phyloP scores from a whole-genome alignment of 1,140 invertebrate species.

The Aphelenchoides avenae region DNA sequence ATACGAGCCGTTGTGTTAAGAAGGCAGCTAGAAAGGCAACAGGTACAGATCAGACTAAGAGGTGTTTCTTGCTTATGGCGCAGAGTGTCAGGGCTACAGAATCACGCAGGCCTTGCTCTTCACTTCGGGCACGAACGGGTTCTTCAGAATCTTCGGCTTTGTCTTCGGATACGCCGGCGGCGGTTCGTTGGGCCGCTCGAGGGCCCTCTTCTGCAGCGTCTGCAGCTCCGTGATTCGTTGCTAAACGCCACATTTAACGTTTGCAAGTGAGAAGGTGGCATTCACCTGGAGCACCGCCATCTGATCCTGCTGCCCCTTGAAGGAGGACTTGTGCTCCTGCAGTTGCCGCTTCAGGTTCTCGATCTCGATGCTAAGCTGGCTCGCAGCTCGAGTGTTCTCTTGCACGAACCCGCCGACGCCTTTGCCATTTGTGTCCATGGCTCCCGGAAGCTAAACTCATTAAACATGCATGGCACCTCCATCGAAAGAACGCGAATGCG shows the following conservation, averaged over 20 bases:
- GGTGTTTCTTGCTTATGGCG: not conserved
- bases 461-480: slow-evolving; percentile 16
- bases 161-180: slow-evolving; percentile 31
- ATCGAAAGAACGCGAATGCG: too few relatives aligned
- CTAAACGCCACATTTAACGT: slow-evolving; percentile 14
- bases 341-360: slow-evolving; percentile 29
- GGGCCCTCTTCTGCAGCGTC: slow-evolving; percentile 8
- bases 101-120: slow-evolving; percentile 20
- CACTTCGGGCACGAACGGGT: slow-evolving; percentile 20
- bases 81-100: not conserved
- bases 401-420: not conserved
- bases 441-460: slow-evolving; percentile 9
- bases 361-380: slow-evolving; percentile 27
- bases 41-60: not conserved
- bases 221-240: slow-evolving; percentile 32
- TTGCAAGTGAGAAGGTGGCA: not conserved
- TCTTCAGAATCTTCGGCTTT: slow-evolving; percentile 21
- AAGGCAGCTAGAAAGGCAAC: not conserved
- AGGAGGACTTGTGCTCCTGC: slow-evolving; percentile 35
- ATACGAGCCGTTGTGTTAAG: not conserved
- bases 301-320: slow-evolving; percentile 35
- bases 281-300: slow-evolving; percentile 37
- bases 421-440: slow-evolving; percentile 1
- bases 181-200: slow-evolving; percentile 16
- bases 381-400: not conserved